Conservation (phyloP, 2,888 invertebrate species). For the Melieria omissa region DNA sequence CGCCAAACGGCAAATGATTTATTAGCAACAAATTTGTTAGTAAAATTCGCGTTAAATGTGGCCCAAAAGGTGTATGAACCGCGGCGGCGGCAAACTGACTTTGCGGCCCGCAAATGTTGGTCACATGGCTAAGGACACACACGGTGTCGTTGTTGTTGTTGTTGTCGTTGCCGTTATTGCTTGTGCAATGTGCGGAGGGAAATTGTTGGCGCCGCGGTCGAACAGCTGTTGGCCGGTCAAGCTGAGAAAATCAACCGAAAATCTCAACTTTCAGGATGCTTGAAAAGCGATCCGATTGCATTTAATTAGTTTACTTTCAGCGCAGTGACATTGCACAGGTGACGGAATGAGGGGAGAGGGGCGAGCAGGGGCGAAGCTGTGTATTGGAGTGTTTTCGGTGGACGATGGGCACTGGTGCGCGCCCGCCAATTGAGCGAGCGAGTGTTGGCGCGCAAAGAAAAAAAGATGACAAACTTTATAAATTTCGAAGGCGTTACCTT, state of each 20-base stretch:
- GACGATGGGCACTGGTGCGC: background rate
- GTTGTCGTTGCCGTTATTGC: no score
- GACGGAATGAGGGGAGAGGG: background rate
- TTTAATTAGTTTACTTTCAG: background rate
- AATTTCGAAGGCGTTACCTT: conserved; percentile 63
- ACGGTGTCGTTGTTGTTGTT: no score
- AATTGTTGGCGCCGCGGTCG: no score
- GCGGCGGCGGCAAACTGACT: background rate
- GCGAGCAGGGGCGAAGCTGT: background rate
- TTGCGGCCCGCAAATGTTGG: no score
- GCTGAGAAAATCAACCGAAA: no score
- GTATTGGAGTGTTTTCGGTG: background rate
- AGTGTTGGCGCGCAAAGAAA: conserved; percentile 1
- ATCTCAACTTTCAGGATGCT: no score
- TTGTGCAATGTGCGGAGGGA: no score
- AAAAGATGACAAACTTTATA: conserved; percentile 48
- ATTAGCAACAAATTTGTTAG: conserved; percentile 43
- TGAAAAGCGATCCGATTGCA: background rate
- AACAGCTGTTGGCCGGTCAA: no score
- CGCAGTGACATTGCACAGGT: background rate
- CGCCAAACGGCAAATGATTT: conserved; percentile 39
- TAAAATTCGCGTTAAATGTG: conserved; percentile 27
- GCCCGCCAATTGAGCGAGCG: background rate
- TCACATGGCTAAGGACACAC: no score
- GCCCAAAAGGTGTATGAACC: conserved; percentile 34